Percentiles rank a stretch among this genome's conserved stretches.
phyloP scores from a whole-genome alignment of 2,797 vertebrate species.

The Naso thynnoides region DNA sequence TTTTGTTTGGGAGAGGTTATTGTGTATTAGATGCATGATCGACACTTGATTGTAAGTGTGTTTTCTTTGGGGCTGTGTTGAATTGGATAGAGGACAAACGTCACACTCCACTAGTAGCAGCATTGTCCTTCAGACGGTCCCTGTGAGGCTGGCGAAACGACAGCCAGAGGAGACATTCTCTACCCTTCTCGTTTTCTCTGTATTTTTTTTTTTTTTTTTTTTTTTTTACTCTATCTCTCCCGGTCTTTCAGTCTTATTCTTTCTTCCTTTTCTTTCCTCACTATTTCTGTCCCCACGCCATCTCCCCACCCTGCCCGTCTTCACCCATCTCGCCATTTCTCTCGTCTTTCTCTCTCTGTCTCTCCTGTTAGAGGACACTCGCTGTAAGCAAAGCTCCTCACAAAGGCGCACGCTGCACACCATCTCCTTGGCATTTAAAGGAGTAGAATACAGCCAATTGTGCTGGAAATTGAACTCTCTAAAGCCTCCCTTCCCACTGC shows the following conservation, averaged over 20 bases:
- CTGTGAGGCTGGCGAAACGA: conserved; percentile 75
- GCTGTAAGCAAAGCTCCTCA: conserved; percentile 81
- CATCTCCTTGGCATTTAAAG: conserved; percentile 87
- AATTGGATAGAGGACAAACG: conserved; percentile 80
- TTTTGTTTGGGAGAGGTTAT: conserved; percentile 54
- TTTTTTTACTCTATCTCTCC: conserved; percentile 58
- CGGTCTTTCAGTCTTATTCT: conserved; percentile 66
- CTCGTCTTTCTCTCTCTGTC: conserved; percentile 71
- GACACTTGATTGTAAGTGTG: conserved; percentile 74
- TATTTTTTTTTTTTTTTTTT: conserved; percentile 31
- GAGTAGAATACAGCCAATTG: conserved; percentile 86
- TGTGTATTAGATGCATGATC: conserved; percentile 70
- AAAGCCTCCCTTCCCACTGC: conserved; percentile 83
- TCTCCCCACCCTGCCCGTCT: conserved; percentile 56
- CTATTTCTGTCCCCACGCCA: conserved; percentile 70
- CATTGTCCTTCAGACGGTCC: conserved; percentile 82
- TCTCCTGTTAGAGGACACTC: conserved; percentile 82
- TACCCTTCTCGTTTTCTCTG: conserved; percentile 67
- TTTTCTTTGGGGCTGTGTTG: conserved; percentile 76
- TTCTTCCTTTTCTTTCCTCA: conserved; percentile 68
- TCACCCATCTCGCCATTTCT: conserved; percentile 54
- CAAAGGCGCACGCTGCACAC: conserved; percentile 81
- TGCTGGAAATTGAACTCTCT: conserved; percentile 89
- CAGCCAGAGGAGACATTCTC: conserved; percentile 75
- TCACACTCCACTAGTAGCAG: conserved; percentile 80